phyloP scores from a whole-genome alignment of 1,140 invertebrate genomes.

The Trichonephila inaurata region DNA sequence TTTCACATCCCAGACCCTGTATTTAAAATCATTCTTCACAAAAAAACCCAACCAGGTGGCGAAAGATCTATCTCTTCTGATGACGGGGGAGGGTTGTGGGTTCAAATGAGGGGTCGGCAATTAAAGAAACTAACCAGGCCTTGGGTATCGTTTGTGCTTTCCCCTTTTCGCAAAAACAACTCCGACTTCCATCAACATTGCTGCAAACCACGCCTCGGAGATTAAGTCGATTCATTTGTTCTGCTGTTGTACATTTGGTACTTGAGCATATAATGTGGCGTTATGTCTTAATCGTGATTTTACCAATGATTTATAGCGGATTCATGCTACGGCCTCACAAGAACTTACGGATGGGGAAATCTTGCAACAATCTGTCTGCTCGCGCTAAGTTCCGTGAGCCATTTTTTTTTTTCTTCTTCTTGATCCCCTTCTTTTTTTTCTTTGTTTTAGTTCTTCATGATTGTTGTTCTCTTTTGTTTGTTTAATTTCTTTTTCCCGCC shows the following conservation, averaged over 20 bases:
- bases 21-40: conserved; percentile 61
- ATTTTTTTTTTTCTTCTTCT: neutral
- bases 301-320: conserved; percentile 56
- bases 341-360: conserved; percentile 6
- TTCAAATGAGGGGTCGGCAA: conserved; percentile 63
- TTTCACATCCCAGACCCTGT: conserved; percentile 33
- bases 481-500: neutral
- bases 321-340: conserved; percentile 61
- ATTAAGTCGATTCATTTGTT: conserved; percentile 70
- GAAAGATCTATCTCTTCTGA: neutral
- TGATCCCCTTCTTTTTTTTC: neutral
- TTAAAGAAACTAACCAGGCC: conserved; percentile 56
- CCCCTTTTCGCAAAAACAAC: conserved; percentile 12
- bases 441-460: neutral
- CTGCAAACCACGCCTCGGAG: conserved; percentile 53
- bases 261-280: conserved; percentile 44
- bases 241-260: conserved; percentile 18
- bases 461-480: neutral
- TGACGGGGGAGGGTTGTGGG: neutral
- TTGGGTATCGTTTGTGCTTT: neutral
- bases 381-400: conserved; percentile 44
- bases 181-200: neutral
- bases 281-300: conserved; percentile 73
- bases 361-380: conserved; percentile 64
- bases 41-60: conserved; percentile 4